phyloP scores from a whole-genome alignment of 2,797 vertebrate species.

The Sus cebifrons region DNA sequence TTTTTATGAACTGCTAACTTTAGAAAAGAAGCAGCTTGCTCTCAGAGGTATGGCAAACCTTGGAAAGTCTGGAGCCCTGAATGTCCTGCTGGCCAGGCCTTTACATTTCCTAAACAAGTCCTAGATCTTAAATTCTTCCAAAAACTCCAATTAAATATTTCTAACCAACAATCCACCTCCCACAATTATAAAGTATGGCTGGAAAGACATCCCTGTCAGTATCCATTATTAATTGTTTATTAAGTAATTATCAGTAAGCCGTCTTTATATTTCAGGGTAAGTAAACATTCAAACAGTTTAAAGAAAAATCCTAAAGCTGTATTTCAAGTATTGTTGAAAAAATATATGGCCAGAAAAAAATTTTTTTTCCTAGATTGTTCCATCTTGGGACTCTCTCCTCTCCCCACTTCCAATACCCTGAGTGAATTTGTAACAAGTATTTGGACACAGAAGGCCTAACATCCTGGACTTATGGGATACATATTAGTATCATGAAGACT shows the following conservation, averaged over 20 bases:
- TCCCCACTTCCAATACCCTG: too few species aligned
- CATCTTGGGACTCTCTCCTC: fast-evolving
- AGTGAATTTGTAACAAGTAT: background rate
- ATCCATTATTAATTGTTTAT: background rate
- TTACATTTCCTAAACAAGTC: slow-evolving; percentile 45
- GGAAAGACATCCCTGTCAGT: slow-evolving; percentile 3
- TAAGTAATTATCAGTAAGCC: background rate
- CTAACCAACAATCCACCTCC: background rate
- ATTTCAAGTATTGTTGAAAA: background rate
- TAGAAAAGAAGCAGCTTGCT: background rate
- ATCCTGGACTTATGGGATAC: background rate
- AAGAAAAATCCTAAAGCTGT: slow-evolving; percentile 41
- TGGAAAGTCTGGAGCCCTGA: slow-evolving; percentile 18
- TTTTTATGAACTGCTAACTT: slow-evolving; percentile 44
- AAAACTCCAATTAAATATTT: slow-evolving; percentile 56
- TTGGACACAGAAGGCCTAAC: background rate
- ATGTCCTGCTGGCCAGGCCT: background rate
- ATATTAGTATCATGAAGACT: background rate
- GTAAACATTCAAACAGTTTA: slow-evolving; percentile 17
- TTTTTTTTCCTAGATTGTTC: slow-evolving; percentile 1
- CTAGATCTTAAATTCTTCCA: background rate
- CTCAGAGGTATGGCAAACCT: background rate
- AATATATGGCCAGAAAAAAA: background rate
- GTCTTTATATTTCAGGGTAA: background rate
- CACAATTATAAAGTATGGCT: slow-evolving; percentile 51